Base-by-base conservation (phyloP, 2,797 vertebrate genomes). In the Bryconaethiops microstoma region DNA sequence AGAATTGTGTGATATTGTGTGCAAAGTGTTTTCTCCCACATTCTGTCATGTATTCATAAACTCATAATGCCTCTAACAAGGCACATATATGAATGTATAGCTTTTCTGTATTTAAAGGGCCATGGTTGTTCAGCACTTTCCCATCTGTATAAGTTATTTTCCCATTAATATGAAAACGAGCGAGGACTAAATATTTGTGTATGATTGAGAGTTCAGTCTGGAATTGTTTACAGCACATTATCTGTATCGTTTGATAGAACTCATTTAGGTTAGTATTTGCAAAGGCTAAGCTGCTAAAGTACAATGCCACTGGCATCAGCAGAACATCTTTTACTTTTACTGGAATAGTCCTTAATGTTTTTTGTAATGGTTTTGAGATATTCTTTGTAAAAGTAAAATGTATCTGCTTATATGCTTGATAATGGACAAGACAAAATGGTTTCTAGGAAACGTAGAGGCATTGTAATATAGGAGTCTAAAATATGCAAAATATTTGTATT, bases 71-170 rank as follows among this genome's bases (percentile, higher is more conserved):
- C 77, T 82, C 54, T 76, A 62, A 76, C 76, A 82, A 83, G 83
- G 79, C 85, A 85, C 79, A 74, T 79, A 83, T 83, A 82, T 85
- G 83, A 85, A 83, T 82, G 84, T 81, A 77, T 77, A 77, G 68
- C 77, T n/a, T 85, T 84, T 75, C 74, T 82, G 54, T 80, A 64
- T 70, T 65, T 77, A 52, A 74, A 62, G 76, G 75, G 76, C 67
- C 17, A 10, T 5, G 35, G 64, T 71, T 72, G 35, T 75, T 70
- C 50, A 75, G 78, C 81, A 80, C 74, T 80, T 80, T 83, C 75
- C 68, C 75, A 75, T 40, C 63, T 84, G 40, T 64, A 54, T 73
- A 29, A 52, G 29, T 82, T 76, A 48, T 74, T 78, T 60, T 87
- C 82, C 85, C 84, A 70, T 86, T 59, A 83, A 81, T 86, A 84